Evolutionary conservation across 2,888 invertebrate genomes (phyloP).

Genomic region (Emmelina monodactyla): DNA sequence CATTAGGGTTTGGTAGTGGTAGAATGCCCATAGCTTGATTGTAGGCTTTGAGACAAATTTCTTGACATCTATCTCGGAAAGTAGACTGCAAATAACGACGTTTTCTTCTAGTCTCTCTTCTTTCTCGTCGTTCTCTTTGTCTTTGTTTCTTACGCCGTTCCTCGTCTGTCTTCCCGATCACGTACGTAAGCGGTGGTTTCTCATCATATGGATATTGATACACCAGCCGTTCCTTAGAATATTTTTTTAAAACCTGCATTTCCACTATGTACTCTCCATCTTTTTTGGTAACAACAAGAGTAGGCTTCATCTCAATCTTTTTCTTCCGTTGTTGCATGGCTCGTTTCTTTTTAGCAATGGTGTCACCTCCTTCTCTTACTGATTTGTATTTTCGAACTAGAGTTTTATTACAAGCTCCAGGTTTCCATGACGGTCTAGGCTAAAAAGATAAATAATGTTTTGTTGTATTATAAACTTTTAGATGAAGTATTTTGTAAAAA

Average conservation of each 20-base stretch:
- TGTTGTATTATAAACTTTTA: too few species aligned
- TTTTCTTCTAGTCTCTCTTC: constrained; percentile 48
- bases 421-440: constrained; percentile 51
- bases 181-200: constrained; percentile 43
- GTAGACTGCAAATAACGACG: constrained; percentile 45
- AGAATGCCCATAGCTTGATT: constrained; percentile 52
- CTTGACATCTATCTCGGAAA: constrained; percentile 52
- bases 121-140: constrained; percentile 42
- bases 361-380: constrained; percentile 38
- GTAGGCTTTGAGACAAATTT: constrained; percentile 56
- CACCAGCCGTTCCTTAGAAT: constrained; percentile 44
- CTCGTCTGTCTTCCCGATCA: constrained; percentile 47
- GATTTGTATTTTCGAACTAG: constrained; percentile 43
- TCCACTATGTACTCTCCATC: constrained; percentile 51
- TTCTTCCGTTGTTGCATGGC: constrained; percentile 45
- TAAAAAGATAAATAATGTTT: too few species aligned
- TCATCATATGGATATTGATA: constrained; percentile 56
- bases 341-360: constrained; percentile 46
- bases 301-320: constrained; percentile 48
- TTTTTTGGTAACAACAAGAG: constrained; percentile 38
- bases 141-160: constrained; percentile 39
- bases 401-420: constrained; percentile 47
- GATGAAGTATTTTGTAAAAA: too few species aligned
- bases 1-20: constrained; percentile 43
- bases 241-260: constrained; percentile 57